Base-by-base conservation (phyloP, 2,888 invertebrate genomes). In the Patella pellucida region DNA sequence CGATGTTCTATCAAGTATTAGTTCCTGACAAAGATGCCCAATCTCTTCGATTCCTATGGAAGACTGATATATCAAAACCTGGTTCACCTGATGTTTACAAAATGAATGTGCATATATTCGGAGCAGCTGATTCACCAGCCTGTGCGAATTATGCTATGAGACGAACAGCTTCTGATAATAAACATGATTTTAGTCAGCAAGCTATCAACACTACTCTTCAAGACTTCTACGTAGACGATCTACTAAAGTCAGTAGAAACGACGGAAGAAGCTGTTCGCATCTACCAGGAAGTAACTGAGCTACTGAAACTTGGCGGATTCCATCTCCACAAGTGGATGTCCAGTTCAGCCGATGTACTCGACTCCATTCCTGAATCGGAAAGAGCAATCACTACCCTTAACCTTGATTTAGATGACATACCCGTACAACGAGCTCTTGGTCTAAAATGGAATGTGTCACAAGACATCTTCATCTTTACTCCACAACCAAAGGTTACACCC, bases 401-500 rank as follows among this genome's bases (percentile, higher is more conserved):
- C 19, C 14, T 73, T 9, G 73, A 73, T 31, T 68, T 68, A n/a
- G 50, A 52, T 52, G 31, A 41, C n/a, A n/a, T 7, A 14, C 11
- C 69, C n/a, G 9, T 54, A 19, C 68, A 73, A n/a, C 62, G 68
- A 19, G 73, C 68, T n/a, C 41, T 73, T 15, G 73, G 73, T 14
- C 51, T 73, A 5, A 41, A 52, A 16, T 73, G 73, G 73, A n/a
- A 50, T 68, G 68, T 73, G 12, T 16, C 16, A 31, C 11, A 31
- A 27, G 72, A 72, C 19, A 54, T 14, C 7, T 56, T 71, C 23
- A 54, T 52, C 31, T n/a, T 71, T n/a, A 31, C 56, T 51, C 71
- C 71, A 52, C 52, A 72, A n/a, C 23, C 23, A 27, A 52, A 56
- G 9, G 51, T 31, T n/a, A 12, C 14, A 56, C 16, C 50, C 15